Percentiles rank a stretch among this genome's conserved stretches.
These are phyloP conservation scores for Eupithecia centaureata DNA, from an alignment of 2,888 invertebrate genomes.

Conservation along the genomic window DNA sequence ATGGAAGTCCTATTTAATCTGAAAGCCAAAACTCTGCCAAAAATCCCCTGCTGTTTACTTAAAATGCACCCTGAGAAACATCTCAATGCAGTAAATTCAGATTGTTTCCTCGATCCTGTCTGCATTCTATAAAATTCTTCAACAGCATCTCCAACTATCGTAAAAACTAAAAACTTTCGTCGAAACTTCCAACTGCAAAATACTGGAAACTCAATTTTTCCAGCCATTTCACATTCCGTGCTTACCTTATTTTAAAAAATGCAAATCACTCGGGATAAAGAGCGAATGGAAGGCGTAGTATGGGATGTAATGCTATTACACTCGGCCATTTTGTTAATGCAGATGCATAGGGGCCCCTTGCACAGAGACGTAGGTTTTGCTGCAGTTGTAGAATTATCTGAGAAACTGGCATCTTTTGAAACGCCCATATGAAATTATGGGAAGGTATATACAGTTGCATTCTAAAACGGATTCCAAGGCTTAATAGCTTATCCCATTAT, in stretches of 20 bases:
- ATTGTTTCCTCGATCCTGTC: slow-evolving; percentile 22
- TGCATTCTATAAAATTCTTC: slow-evolving; percentile 12
- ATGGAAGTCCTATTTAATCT: background rate
- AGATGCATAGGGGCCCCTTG: slow-evolving; percentile 51
- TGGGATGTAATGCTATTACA: slow-evolving; percentile 58
- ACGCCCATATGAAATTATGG: background rate
- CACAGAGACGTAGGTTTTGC: slow-evolving; percentile 32
- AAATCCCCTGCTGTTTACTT: background rate
- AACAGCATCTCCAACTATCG: slow-evolving; percentile 10
- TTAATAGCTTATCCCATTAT: too few species aligned
- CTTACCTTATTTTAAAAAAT: slow-evolving; percentile 33
- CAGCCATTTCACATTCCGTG: slow-evolving; percentile 24
- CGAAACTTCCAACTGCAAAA: slow-evolving; percentile 30
- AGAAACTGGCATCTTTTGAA: background rate
- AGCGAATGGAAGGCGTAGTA: slow-evolving; percentile 39
- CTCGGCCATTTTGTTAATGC: slow-evolving; percentile 62
- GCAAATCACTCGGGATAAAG: slow-evolving; percentile 32
- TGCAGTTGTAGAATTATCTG: slow-evolving; percentile 4
- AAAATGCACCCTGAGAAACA: background rate
- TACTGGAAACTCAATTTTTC: slow-evolving; percentile 28
- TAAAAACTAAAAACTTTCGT: slow-evolving; percentile 8
- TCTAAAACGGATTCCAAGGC: too few species aligned
- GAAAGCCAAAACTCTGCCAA: background rate
- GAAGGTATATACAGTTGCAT: too few species aligned
- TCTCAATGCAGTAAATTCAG: slow-evolving; percentile 9